phyloP scores from a whole-genome alignment of 2,113 vertebrate species.

The Ophiodon elongatus region DNA sequence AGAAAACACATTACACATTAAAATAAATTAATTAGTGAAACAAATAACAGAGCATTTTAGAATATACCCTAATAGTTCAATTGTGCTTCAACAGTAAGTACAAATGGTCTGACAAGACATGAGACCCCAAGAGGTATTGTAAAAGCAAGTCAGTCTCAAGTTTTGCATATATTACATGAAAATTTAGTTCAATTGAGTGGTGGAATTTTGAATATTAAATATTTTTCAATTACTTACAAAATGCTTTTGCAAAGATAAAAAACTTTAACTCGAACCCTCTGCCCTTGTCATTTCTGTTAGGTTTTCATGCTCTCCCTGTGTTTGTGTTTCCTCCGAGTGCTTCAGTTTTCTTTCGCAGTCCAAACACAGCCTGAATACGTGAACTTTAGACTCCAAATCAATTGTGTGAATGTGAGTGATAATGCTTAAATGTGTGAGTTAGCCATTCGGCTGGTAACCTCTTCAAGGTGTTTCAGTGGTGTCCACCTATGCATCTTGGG shows the following conservation, averaged over 20 bases:
- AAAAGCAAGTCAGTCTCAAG: neutral
- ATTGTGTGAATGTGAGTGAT: conserved; percentile 15
- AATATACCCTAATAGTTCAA: neutral
- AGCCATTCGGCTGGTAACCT: neutral
- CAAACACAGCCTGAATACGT: conserved; percentile 32
- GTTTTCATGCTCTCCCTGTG: neutral
- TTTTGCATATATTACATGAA: neutral
- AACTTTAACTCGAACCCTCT: neutral
- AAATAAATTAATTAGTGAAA: neutral
- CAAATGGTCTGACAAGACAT: neutral
- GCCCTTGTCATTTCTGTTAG: neutral
- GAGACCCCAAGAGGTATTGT: neutral
- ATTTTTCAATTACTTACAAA: neutral
- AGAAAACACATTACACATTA: neutral
- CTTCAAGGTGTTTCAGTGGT: neutral
- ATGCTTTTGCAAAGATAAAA: neutral
- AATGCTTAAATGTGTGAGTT: conserved; percentile 12
- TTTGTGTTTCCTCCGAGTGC: neutral
- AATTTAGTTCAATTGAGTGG: neutral
- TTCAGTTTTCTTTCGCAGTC: conserved; percentile 21
- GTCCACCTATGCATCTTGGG: neutral
- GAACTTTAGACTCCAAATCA: conserved; percentile 7
- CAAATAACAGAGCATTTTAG: neutral
- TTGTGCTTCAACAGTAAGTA: neutral
- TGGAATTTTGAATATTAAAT: neutral